phyloP scores from a whole-genome alignment of 2,113 vertebrate genomes.

The Himantopus leucocephalus region DNA sequence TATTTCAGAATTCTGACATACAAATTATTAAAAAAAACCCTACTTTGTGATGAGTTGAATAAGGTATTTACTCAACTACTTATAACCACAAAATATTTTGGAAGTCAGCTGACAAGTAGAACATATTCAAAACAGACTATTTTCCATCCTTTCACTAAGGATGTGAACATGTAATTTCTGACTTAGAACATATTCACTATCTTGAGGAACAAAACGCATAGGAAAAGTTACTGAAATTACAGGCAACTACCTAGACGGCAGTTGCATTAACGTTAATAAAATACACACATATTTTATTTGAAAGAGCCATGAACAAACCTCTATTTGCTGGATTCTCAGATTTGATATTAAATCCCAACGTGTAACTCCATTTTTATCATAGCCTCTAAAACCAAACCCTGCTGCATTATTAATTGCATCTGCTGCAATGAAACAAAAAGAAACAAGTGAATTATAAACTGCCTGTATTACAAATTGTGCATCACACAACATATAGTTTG shows the following conservation, averaged over 20 bases:
- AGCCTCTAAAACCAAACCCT: constrained; percentile 96
- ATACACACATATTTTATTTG: not conserved
- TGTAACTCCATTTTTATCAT: constrained; percentile 86
- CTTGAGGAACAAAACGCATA: not conserved
- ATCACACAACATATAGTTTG: not conserved
- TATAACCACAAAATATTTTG: not conserved
- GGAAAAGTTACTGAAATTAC: not conserved
- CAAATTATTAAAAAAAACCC: not conserved
- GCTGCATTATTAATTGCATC: constrained; percentile 99
- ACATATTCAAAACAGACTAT: not conserved
- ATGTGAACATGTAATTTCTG: not conserved
- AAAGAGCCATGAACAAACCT: constrained; percentile 79
- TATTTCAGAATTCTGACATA: not conserved
- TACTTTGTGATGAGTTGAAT: not conserved
- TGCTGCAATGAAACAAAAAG: constrained; percentile 75
- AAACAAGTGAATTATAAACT: not conserved
- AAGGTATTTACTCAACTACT: not conserved
- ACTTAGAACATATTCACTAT: not conserved
- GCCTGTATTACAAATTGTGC: not conserved
- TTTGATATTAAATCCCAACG: constrained; percentile 95
- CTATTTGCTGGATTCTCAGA: constrained; percentile 92
- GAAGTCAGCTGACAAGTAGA: not conserved
- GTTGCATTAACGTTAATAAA: too few species aligned
- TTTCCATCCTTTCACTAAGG: not conserved
- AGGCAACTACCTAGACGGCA: not conserved